Base-by-base conservation (phyloP, 1,140 invertebrate genomes). In the Diplogasteroides magnus region DNA sequence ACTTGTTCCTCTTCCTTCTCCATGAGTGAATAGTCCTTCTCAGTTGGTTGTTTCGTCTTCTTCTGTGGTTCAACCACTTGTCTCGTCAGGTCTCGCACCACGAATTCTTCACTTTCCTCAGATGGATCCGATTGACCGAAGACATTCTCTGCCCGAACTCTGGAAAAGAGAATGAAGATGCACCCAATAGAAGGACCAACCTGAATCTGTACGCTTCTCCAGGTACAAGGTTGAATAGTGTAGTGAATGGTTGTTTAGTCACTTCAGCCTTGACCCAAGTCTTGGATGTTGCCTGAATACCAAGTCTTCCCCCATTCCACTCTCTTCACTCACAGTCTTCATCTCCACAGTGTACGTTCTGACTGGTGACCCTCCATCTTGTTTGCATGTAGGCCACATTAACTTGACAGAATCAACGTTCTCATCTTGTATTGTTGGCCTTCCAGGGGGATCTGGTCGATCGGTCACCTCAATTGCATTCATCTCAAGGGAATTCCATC, bases 101-200 rank as follows among this genome's bases (percentile, higher is more conserved):
- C 59, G 3, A 74, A 61, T 15, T 31, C 29, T 55, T 74, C 72
- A 0, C 70, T 73, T 56, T 71, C 69, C 23, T 92, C 91, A 13
- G 97, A 83, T 29, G 94, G 92, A 72, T 94, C 91, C 26, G 93
- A 93, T 1, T 93, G 59, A 1, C 73, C 73, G 56, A 74, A 74
- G 13, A 96, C 92, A 86, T 98, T 98, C 83, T 97, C 94, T 27
- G 94, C 95, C 57, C 91, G 88, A 0, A 97, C 88, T 66, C 95
- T 87, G 37, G n/a, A n/a, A n/a, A 48, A 48, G 37, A 48, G 6
- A 11, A 19, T 48, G 37, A 48, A 48, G 37, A 48, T 48, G 6
- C 19, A 48, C 19, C 37, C 6, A 11, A 11, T 11, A 6, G 37
- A 48, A 6, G 19, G 37, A 6, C 37, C 19, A 6, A 48, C 37